phyloP scores from a whole-genome alignment of 2,113 vertebrate genomes.

The Pandion haliaetus region DNA sequence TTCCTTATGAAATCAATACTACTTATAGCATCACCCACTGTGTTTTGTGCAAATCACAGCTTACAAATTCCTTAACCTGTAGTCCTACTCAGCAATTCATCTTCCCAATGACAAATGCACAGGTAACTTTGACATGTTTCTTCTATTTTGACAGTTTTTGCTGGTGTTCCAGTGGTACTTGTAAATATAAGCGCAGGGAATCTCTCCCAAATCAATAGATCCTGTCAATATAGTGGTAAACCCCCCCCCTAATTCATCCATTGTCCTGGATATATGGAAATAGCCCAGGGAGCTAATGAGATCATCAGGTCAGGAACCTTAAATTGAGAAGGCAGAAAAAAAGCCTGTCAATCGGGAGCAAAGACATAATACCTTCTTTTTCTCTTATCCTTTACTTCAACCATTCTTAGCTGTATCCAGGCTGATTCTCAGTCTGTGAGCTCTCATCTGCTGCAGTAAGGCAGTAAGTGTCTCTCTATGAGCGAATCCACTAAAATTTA shows the following conservation, averaged over 20 bases:
- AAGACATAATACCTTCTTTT: not conserved
- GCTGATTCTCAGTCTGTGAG: not conserved
- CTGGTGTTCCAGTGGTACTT: not conserved
- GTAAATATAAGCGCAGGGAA: not conserved
- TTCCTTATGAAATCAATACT: not conserved
- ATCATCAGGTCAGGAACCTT: not conserved
- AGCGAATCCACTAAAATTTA: not conserved
- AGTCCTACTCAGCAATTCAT: not conserved
- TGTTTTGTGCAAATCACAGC: not conserved
- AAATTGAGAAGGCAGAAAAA: not conserved
- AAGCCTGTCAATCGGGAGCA: not conserved
- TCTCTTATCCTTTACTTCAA: not conserved
- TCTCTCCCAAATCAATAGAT: not conserved
- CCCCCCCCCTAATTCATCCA: not conserved
- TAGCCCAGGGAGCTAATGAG: not conserved
- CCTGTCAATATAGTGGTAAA: not conserved
- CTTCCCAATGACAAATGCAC: not conserved
- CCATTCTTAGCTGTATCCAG: not conserved
- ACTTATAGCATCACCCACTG: not conserved
- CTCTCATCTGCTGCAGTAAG: not conserved
- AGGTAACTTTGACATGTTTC: not conserved
- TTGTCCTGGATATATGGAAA: not conserved
- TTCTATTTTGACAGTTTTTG: not conserved
- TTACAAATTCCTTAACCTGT: not conserved
- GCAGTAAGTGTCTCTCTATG: not conserved